phyloP scores from a whole-genome alignment of 1,140 invertebrate genomes.

The Nomia melanderi region DNA sequence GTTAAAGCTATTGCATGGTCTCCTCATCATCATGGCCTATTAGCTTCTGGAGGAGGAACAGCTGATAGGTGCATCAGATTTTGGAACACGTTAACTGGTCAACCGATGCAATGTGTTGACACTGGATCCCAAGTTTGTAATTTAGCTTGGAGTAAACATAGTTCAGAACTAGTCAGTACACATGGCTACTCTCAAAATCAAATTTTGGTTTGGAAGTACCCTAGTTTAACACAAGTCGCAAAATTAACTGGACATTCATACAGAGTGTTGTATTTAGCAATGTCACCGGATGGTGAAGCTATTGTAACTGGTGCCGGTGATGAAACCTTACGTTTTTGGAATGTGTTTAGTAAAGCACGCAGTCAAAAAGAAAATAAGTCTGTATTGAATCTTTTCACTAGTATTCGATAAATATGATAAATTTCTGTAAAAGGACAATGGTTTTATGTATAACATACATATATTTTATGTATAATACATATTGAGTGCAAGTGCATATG shows the following conservation, averaged over 20 bases:
- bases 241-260: constrained; percentile 99
- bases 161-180: constrained; percentile 98
- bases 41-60: constrained; percentile 98
- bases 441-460: constrained; percentile 53
- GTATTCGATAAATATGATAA: constrained; percentile 87
- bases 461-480: constrained; percentile 2
- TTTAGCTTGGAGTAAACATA: constrained; percentile 99
- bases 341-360: constrained; percentile 98
- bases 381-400: constrained; percentile 97
- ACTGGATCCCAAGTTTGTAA: constrained; percentile 99
- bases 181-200: constrained; percentile 99
- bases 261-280: constrained; percentile 97
- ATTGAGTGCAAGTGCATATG: too few relatives aligned
- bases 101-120: constrained; percentile 99
- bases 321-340: constrained; percentile 99
- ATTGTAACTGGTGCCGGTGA: constrained; percentile 99
- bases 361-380: constrained; percentile 98
- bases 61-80: constrained; percentile 99
- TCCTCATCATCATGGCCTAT: constrained; percentile 98
- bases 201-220: constrained; percentile 99
- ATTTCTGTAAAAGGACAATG: constrained; percentile 40
- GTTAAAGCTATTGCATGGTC: constrained; percentile 99
- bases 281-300: constrained; percentile 99
- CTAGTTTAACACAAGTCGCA: constrained; percentile 96
- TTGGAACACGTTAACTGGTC: constrained; percentile 99